Conservation (phyloP, 1,140 invertebrate species). For the Ceratitis capitata region DNA sequence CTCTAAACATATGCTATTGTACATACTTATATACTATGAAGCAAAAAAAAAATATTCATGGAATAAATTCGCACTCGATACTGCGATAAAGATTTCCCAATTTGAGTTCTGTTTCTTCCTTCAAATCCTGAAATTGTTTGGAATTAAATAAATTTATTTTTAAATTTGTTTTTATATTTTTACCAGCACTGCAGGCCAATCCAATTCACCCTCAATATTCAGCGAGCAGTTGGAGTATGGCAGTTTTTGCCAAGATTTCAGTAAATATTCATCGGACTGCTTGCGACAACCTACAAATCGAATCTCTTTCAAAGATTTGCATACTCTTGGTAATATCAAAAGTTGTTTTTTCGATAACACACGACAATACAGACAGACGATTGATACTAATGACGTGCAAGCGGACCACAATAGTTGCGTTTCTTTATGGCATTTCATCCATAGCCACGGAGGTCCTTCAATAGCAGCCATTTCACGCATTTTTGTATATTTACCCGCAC, state of each 20-base stretch:
- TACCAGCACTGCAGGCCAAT: background rate
- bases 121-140: no score
- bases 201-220: constrained; percentile 9
- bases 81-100: no score
- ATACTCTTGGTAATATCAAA: background rate
- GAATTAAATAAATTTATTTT: no score
- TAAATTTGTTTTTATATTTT: no score
- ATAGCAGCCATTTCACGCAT: constrained; percentile 37
- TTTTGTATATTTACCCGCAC: background rate
- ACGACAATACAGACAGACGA: constrained; percentile 35
- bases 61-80: no score
- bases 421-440: constrained; percentile 22
- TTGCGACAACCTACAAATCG: constrained; percentile 22
- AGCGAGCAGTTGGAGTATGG: background rate
- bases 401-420: background rate
- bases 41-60: no score
- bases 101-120: no score
- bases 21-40: no score
- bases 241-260: background rate
- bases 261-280: background rate
- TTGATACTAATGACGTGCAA: background rate
- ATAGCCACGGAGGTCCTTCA: constrained; percentile 31
- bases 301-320: background rate
- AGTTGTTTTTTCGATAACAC: background rate
- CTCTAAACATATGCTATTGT: no score